A percentile compares a stretch with the other conserved stretches of the same genome.
Conservation (phyloP, 2,888 invertebrate species). For the Caenorhabditis macrosperma region DNA sequence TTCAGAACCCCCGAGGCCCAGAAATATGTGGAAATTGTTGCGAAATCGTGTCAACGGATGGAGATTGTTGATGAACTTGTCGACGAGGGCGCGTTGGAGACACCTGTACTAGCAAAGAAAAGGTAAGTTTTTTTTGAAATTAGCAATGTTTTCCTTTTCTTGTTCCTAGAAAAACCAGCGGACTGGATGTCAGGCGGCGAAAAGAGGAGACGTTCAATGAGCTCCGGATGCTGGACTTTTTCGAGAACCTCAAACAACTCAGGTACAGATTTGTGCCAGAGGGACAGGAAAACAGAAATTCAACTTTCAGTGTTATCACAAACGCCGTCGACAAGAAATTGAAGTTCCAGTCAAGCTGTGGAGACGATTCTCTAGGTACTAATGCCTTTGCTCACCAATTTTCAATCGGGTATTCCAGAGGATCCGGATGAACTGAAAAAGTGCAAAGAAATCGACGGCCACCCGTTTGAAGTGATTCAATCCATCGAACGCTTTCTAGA, state of each 20-base stretch:
- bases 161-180: too few species aligned
- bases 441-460: neutral
- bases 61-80: neutral
- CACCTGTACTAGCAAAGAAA: too few species aligned
- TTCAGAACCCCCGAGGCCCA: neutral
- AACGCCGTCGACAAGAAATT: neutral
- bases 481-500: neutral
- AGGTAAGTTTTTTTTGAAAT: too few species aligned
- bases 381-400: too few species aligned
- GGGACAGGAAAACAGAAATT: too few species aligned
- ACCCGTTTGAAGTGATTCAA: neutral
- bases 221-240: neutral
- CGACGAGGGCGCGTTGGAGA: neutral
- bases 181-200: too few species aligned
- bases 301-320: neutral
- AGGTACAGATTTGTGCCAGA: neutral
- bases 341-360: neutral
- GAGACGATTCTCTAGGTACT: too few species aligned
- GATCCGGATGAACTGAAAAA: neutral
- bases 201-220: neutral
- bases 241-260: neutral
- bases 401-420: neutral
- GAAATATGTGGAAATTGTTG: conserved; percentile 1
- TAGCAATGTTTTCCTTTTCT: too few species aligned
- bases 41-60: neutral